Evolutionary conservation across 2,113 vertebrate genomes (phyloP).

Genomic region (Microcebus tavaratra): DNA sequence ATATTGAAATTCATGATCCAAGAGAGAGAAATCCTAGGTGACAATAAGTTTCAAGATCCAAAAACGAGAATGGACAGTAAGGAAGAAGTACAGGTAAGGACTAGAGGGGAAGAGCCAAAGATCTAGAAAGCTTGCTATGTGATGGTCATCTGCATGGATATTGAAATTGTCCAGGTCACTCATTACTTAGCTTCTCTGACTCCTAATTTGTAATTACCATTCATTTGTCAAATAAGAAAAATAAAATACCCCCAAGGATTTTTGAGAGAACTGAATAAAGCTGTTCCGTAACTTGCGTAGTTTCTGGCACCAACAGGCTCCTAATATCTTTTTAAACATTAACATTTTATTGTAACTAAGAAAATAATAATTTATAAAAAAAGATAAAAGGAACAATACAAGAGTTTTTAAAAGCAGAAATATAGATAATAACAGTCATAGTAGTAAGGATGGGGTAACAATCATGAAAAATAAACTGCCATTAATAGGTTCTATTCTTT

Average conservation of each 20-base stretch:
- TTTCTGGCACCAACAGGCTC: not conserved
- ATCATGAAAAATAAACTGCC: not conserved
- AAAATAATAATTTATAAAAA: constrained; percentile 11
- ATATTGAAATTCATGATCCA: not conserved
- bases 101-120: not conserved
- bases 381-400: not conserved
- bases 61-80: not conserved
- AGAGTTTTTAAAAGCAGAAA: not conserved
- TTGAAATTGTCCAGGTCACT: not conserved
- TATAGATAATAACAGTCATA: not conserved
- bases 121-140: not conserved
- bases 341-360: not conserved
- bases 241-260: not conserved
- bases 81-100: not conserved
- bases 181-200: not conserved
- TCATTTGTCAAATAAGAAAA: constrained; percentile 4
- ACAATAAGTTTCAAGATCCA: not conserved
- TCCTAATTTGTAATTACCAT: not conserved
- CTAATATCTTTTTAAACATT: not conserved
- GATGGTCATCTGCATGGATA: not conserved
- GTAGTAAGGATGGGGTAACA: not conserved
- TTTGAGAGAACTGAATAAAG: not conserved
- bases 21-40: not conserved
- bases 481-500: not conserved
- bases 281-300: not conserved